These are phyloP conservation scores for Chondrilla cf. caribensis DNA, from an alignment of 37 sponge, comb jelly and placozoan species.

Conservation along the genomic window DNA sequence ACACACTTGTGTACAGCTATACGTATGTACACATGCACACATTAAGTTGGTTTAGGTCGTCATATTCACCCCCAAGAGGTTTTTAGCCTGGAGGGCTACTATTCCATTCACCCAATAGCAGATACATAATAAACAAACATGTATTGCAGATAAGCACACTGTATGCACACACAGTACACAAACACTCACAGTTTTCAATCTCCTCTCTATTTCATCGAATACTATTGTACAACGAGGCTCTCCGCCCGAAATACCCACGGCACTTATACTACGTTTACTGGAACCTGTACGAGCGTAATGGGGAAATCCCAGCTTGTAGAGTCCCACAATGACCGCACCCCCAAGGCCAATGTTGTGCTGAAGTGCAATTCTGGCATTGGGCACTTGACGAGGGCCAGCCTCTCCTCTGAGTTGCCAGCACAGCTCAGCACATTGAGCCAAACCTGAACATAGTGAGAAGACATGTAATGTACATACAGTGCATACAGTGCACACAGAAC, in stretches of 20 bases:
- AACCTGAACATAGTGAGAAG: constrained; percentile 10
- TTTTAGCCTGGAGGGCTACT: no score
- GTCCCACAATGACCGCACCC: constrained; percentile 81
- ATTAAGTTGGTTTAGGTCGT: no score
- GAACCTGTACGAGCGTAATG: neutral
- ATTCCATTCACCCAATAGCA: no score
- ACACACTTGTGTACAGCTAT: no score
- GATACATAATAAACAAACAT: no score
- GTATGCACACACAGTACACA: constrained; percentile 19
- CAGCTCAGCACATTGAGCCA: constrained; percentile 92
- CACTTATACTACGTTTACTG: neutral
- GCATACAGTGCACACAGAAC: no score
- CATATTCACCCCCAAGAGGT: no score
- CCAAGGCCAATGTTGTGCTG: constrained; percentile 96
- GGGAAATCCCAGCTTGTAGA: constrained; percentile 84
- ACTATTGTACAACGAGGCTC: neutral
- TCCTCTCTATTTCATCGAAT: neutral
- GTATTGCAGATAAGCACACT: constrained; percentile 27
- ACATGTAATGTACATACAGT: no score
- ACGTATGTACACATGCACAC: constrained; percentile 25
- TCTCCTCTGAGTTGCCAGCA: constrained; percentile 90
- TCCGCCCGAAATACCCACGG: neutral
- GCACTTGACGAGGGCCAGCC: constrained; percentile 83
- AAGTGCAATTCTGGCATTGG: constrained; percentile 75
- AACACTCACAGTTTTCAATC: neutral